Conservation (phyloP, 2,113 vertebrate species). For the Hippoglossus stenolepis region DNA sequence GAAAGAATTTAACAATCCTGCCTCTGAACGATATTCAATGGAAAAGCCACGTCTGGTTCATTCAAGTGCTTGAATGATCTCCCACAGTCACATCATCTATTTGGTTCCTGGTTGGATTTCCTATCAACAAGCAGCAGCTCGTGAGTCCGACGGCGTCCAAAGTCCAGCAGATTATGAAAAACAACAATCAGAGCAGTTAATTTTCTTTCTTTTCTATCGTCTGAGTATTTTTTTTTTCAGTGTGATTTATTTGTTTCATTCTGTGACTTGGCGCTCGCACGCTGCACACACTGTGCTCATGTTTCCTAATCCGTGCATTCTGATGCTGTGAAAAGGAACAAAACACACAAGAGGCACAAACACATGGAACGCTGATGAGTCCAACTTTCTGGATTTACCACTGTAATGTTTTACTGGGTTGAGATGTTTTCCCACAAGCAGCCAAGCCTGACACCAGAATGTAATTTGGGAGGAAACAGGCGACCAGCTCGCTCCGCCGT, state of each 20-base stretch:
- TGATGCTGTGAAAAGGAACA: slow-evolving; percentile 15
- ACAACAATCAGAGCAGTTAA: neutral
- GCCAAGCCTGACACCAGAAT: slow-evolving; percentile 20
- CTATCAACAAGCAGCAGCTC: slow-evolving; percentile 1
- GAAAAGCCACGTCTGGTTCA: neutral
- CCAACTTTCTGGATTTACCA: slow-evolving; percentile 21
- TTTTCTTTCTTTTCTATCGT: neutral
- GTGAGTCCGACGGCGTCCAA: neutral
- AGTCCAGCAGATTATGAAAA: slow-evolving; percentile 1
- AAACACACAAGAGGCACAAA: neutral
- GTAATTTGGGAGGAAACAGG: slow-evolving; percentile 10
- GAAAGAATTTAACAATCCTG: no score
- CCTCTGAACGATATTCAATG: no score
- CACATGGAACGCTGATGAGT: slow-evolving; percentile 2
- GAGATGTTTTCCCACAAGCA: slow-evolving; percentile 44
- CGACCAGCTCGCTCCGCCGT: neutral
- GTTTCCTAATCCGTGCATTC: slow-evolving; percentile 23
- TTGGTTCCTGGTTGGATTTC: slow-evolving; percentile 11
- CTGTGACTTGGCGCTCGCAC: neutral
- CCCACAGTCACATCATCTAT: neutral
- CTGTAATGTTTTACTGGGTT: neutral
- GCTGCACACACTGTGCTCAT: neutral
- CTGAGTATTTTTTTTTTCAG: neutral
- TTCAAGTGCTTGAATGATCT: neutral
- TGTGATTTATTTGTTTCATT: neutral